Percentiles rank a stretch among this genome's conserved stretches.
Conservation (phyloP, 30 jellyfish, hydroid and myxozoan species). For the Chironex yamaguchii region DNA sequence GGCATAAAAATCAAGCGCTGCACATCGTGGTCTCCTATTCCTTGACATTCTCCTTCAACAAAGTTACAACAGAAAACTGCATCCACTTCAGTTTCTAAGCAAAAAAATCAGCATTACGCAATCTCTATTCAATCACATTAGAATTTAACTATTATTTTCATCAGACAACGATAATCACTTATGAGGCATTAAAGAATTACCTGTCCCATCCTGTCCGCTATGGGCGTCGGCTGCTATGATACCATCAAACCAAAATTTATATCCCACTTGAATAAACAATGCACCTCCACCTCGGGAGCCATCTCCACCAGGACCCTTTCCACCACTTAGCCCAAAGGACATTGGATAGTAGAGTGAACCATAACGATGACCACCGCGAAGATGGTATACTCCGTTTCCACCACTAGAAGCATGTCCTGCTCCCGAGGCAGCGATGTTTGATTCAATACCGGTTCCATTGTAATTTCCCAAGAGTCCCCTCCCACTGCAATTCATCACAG, state of each 20-base stretch:
- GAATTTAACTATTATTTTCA: too few species aligned
- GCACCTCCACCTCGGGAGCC: constrained; percentile 78
- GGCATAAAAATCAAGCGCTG: too few species aligned
- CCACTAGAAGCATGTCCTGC: constrained; percentile 78
- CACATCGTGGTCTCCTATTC: too few species aligned
- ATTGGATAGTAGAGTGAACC: constrained; percentile 63
- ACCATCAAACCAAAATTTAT: constrained; percentile 57
- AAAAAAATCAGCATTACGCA: too few species aligned
- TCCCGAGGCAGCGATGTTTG: constrained; percentile 58
- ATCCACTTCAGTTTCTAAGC: too few species aligned
- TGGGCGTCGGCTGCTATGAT: constrained; percentile 50
- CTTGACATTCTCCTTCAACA: too few species aligned
- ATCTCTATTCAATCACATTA: too few species aligned
- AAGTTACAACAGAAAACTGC: too few species aligned
- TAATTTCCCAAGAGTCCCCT: constrained; percentile 35
- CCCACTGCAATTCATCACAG: constrained; percentile 61
- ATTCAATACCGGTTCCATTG: constrained; percentile 31
- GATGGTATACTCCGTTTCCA: constrained; percentile 18
- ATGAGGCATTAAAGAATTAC: too few species aligned
- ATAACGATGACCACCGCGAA: constrained; percentile 40
- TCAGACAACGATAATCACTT: too few species aligned
- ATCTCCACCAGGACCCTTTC: constrained; percentile 37
- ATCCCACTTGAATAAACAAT: constrained; percentile 64
- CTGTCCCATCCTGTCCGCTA: constrained; percentile 12
- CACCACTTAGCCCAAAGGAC: constrained; percentile 59